Conservation (phyloP, 2,113 vertebrate species). For the Tragelaphus scriptus region DNA sequence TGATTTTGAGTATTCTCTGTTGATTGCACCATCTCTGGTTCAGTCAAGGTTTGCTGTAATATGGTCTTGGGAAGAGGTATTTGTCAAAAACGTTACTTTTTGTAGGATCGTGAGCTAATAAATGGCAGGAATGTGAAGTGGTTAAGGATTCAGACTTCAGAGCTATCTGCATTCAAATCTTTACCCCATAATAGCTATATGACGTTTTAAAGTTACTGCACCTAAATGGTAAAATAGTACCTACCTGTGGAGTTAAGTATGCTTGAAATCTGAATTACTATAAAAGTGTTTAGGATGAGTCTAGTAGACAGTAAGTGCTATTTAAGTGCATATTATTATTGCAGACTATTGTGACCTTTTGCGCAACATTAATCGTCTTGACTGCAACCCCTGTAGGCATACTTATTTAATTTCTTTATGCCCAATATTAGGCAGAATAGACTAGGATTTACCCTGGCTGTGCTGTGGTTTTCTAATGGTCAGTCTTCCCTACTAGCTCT, state of each 20-base stretch:
- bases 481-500: not conserved
- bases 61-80: not conserved
- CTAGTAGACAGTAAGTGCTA: not conserved
- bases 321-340: not conserved
- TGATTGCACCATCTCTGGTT: not conserved
- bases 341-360: not conserved
- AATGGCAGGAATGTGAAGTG: not conserved
- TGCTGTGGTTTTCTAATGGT: not conserved
- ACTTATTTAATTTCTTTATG: not conserved
- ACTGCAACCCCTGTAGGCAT: not conserved
- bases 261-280: not conserved
- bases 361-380: no score
- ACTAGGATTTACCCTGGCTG: not conserved
- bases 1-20: not conserved
- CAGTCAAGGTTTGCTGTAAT: not conserved
- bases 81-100: not conserved
- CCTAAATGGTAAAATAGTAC: not conserved
- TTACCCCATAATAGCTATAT: not conserved
- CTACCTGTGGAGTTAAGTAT: not conserved
- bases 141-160: not conserved
- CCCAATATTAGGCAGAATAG: not conserved
- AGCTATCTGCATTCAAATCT: not conserved
- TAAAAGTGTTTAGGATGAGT: not conserved
- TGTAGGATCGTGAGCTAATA: not conserved
- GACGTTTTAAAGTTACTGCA: not conserved